A percentile compares a stretch with the other conserved stretches of the same genome.
phyloP scores from a whole-genome alignment of 2,797 vertebrate genomes.

The Diplodus puntazzo region DNA sequence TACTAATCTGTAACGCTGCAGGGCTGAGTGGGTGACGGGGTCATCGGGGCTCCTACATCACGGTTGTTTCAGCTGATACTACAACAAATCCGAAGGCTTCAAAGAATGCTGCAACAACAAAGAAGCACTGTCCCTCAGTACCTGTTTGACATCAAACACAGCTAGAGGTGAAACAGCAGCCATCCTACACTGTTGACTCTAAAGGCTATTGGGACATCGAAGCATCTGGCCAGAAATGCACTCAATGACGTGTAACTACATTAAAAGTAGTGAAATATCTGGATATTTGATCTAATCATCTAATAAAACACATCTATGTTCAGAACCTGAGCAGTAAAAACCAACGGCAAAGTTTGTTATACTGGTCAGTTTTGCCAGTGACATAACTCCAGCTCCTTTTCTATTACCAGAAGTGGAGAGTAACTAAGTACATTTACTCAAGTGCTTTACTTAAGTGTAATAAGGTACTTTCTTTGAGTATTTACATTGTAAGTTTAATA shows the following conservation, averaged over 20 bases:
- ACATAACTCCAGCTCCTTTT: neutral
- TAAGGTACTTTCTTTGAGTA: neutral
- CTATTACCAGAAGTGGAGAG: neutral
- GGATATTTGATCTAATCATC: neutral
- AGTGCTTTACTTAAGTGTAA: no score
- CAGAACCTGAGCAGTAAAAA: neutral
- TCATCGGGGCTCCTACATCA: conserved; percentile 7
- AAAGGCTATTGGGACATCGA: neutral
- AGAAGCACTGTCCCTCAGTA: neutral
- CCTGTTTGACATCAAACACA: conserved; percentile 3
- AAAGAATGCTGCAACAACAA: conserved; percentile 6
- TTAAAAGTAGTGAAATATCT: neutral
- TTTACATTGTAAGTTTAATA: no score
- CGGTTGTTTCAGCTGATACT: conserved; percentile 11
- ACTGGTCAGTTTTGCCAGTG: neutral
- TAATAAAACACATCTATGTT: neutral
- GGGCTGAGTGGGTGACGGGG: conserved; percentile 29
- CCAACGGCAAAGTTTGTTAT: neutral
- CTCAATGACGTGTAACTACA: neutral
- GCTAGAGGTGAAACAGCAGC: neutral
- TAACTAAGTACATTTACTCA: no score
- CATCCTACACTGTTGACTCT: neutral
- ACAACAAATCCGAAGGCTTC: conserved; percentile 15
- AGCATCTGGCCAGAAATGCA: neutral
- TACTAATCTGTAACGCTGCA: conserved; percentile 8